phyloP scores from a whole-genome alignment of 2,888 invertebrate genomes.

The Cantharis lateralis region DNA sequence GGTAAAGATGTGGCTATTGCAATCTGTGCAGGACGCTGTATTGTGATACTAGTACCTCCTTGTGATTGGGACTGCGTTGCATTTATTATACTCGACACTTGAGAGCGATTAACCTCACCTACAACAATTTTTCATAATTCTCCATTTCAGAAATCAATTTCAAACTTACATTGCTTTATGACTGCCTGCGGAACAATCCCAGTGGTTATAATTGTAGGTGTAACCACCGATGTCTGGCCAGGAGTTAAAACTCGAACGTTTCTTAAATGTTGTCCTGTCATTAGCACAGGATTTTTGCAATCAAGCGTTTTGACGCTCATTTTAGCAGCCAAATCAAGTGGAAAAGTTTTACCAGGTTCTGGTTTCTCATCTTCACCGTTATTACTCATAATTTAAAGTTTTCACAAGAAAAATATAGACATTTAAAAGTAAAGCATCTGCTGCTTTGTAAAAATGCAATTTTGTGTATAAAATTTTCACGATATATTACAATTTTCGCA shows the following conservation, averaged over 20 bases:
- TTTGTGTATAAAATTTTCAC: not conserved
- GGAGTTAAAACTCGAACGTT: conserved; percentile 52
- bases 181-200: conserved; percentile 59
- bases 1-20: conserved; percentile 50
- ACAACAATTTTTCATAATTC: not conserved
- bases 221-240: conserved; percentile 45
- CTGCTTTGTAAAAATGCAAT: conserved; percentile 2
- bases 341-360: conserved; percentile 62
- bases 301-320: conserved; percentile 58
- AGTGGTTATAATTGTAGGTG: conserved; percentile 53
- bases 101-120: conserved; percentile 30
- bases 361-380: conserved; percentile 60
- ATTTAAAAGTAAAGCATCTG: conserved; percentile 19
- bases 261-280: conserved; percentile 52
- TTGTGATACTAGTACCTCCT: conserved; percentile 42
- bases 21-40: conserved; percentile 52
- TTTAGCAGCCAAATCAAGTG: conserved; percentile 59
- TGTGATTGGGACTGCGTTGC: conserved; percentile 40
- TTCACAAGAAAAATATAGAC: not conserved
- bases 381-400: conserved; percentile 48
- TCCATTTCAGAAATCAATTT: not conserved
- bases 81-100: conserved; percentile 22
- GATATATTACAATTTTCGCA: not conserved
- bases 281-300: conserved; percentile 51
- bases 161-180: conserved; percentile 57